phyloP scores from a whole-genome alignment of 2,797 vertebrate genomes.

The Acrossocheilus fasciatus region DNA sequence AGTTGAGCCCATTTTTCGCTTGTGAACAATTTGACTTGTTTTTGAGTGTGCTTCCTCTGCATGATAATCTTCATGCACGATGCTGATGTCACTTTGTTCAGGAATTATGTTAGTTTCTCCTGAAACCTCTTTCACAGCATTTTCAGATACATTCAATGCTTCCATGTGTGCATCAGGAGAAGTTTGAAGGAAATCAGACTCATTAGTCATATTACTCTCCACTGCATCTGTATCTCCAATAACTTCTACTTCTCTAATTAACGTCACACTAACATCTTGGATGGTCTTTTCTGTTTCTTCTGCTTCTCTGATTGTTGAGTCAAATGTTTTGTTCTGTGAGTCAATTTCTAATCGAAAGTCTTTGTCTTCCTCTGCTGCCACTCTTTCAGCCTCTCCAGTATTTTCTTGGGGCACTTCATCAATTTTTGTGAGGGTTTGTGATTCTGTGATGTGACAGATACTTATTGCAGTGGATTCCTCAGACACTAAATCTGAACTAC shows the following conservation, averaged over 20 bases:
- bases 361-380: neutral
- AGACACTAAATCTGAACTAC: neutral
- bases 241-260: neutral
- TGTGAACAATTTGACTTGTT: neutral
- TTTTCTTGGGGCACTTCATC: neutral
- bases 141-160: neutral
- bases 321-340: no score
- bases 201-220: neutral
- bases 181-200: neutral
- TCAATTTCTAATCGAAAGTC: neutral
- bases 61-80: neutral
- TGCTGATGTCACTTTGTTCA: neutral
- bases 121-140: neutral
- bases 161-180: neutral
- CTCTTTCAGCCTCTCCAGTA: neutral
- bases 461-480: neutral
- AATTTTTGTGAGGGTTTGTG: neutral
- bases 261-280: rapidly evolving
- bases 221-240: neutral
- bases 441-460: neutral
- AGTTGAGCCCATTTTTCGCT: constrained; percentile 2
- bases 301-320: neutral
- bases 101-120: neutral
- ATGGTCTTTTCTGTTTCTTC: neutral
- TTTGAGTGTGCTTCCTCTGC: neutral